These are phyloP conservation scores for Corvus cornix DNA, from an alignment of 2,113 vertebrate species.

Conservation along the genomic window DNA sequence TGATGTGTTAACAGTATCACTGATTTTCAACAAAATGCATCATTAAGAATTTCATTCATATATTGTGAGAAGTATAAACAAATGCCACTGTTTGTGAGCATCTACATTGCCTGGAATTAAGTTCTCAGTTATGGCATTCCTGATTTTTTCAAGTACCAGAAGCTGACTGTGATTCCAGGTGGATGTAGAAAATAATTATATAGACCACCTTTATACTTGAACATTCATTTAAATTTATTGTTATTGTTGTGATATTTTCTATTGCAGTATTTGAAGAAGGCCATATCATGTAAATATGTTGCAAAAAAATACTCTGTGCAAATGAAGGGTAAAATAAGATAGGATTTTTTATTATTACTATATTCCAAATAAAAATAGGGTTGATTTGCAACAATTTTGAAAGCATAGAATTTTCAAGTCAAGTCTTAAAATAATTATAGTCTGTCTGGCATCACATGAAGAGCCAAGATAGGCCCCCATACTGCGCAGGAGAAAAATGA, in stretches of 20 bases:
- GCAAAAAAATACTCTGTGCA: not conserved
- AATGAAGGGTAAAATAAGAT: not conserved
- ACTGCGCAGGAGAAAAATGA: not conserved
- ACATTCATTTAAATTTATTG: not conserved
- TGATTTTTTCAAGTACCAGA: not conserved
- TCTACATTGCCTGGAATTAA: not conserved
- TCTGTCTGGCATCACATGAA: not conserved
- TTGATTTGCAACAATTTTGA: not conserved
- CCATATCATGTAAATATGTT: not conserved
- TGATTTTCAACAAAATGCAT: not conserved
- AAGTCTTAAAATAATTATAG: not conserved
- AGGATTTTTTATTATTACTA: not conserved
- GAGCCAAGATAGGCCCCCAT: not conserved
- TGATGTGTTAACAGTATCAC: not conserved
- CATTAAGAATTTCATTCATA: not conserved
- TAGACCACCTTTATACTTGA: not conserved
- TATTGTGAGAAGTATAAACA: not conserved
- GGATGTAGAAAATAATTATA: not conserved
- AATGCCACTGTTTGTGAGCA: not conserved
- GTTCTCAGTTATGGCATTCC: not conserved
- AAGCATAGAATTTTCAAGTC: not conserved
- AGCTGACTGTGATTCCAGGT: not conserved
- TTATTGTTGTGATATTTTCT: not conserved
- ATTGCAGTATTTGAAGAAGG: not conserved
- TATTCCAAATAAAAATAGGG: not conserved